Conservation (phyloP, 2,797 vertebrate genomes). For the Sebastes matsubarae region DNA sequence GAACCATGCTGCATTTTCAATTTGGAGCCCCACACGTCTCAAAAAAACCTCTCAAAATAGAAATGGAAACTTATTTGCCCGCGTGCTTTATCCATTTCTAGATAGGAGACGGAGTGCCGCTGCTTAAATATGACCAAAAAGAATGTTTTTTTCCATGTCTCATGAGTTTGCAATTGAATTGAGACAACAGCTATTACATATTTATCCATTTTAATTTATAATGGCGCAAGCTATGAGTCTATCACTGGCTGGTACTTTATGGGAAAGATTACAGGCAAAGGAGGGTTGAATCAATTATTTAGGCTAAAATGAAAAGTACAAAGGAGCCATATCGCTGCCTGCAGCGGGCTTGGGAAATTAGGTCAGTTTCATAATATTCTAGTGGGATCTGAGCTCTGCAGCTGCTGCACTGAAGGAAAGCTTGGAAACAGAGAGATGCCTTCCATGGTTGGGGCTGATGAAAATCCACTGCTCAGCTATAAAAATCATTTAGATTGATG, state of each 20-base stretch:
- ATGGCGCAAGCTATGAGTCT: slow-evolving; percentile 47
- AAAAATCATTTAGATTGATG: slow-evolving; percentile 47
- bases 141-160: slow-evolving; percentile 42
- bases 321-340: slow-evolving; percentile 73
- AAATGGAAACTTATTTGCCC: slow-evolving; percentile 29
- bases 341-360: slow-evolving; percentile 73
- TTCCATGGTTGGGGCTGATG: slow-evolving; percentile 18
- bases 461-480: slow-evolving; percentile 37
- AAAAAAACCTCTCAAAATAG: neutral
- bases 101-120: neutral
- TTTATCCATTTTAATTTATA: slow-evolving; percentile 77
- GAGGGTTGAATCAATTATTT: slow-evolving; percentile 80
- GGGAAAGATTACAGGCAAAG: slow-evolving; percentile 67
- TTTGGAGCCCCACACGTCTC: neutral
- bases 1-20: slow-evolving; percentile 15
- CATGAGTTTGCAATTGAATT: slow-evolving; percentile 56
- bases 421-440: slow-evolving; percentile 43
- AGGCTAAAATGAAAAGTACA: slow-evolving; percentile 79
- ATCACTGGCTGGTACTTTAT: slow-evolving; percentile 53
- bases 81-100: neutral
- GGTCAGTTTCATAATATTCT: slow-evolving; percentile 81
- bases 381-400: slow-evolving; percentile 67
- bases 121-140: slow-evolving; percentile 28
- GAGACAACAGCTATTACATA: slow-evolving; percentile 70
- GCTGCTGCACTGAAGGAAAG: slow-evolving; percentile 55